Evolutionary conservation across 2,113 vertebrate genomes (phyloP), one percentile per base, ranked within the genome.

Genomic region (Toxotes chatareus): DNA sequence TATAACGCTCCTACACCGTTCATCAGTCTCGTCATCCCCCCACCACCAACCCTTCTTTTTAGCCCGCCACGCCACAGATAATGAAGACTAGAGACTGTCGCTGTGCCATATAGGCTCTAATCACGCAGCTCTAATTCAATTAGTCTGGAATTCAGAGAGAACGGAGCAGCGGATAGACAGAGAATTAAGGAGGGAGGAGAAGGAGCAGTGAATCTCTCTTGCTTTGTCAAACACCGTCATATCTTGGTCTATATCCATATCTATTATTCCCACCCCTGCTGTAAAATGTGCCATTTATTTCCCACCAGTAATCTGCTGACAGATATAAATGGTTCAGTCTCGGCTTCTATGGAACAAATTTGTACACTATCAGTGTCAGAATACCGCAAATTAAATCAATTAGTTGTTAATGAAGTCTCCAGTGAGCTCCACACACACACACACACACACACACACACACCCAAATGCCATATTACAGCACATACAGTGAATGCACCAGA

Each of bases 341-440:
- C 10, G 79, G 83, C 85, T 74, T 82, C 51, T 83, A 85, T 76
- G 57, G 34, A 73, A 82, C 34, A 82, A 49, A 90, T 90, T 73
- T 91, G 85, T 86, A 4, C 56, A 13, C 79, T 53, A 76, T 90
- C 80, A 80, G 74, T 90, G 73, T 84, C 76, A 69, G 62, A 85
- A 85, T 77, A 70, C 34, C 12, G 10, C 63, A 89, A 91, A 93
- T 91, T 17, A 89, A 91, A 91, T 90, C 84, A 88, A 89, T 93
- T 93, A 91, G 87, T 49, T 38, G 68, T 79, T 93, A 92, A 93
- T 92, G 79, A 92, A 86, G 91, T 91, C 91, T 92, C 85, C 36
- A 47, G 91, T 82, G 83, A 79, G 76, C 75, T 66, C 65, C 73
- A 27, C 27, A 27, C 27, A 27, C 27, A 27, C 27, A 27, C 27